Conservation (phyloP, 2,113 vertebrate genomes). For the sheep (Ovis aries) region DNA sequence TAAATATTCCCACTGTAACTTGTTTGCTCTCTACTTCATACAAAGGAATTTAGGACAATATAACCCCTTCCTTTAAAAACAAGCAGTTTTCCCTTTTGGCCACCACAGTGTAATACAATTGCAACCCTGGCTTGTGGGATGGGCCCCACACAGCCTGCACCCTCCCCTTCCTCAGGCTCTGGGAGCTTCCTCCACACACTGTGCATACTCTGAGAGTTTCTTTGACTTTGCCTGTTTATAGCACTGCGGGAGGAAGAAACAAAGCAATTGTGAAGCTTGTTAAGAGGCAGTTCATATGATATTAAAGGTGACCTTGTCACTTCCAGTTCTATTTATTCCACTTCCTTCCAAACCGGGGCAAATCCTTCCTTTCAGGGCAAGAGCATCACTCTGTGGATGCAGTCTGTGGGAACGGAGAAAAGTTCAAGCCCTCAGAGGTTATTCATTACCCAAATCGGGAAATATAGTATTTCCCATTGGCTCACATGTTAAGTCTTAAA, state of each 20-base stretch:
- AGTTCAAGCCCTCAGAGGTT: conserved; percentile 61
- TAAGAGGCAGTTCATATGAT: conserved; percentile 71
- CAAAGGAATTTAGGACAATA: conserved; percentile 76
- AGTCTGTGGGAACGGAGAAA: conserved; percentile 63
- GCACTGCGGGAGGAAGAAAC: conserved; percentile 85
- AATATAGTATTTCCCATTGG: conserved; percentile 52
- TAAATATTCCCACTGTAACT: conserved; percentile 33
- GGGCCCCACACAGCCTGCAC: conserved; percentile 83
- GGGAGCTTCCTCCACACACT: conserved; percentile 86
- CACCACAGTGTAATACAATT: conserved; percentile 35
- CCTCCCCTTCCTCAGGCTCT: conserved; percentile 87
- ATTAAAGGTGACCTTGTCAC: conserved; percentile 81
- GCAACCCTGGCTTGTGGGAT: conserved; percentile 53
- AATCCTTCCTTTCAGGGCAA: conserved; percentile 69
- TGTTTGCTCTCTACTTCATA: conserved; percentile 65
- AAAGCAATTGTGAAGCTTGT: conserved; percentile 84
- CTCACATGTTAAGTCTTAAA: conserved; percentile 34
- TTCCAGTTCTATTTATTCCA: conserved; percentile 86
- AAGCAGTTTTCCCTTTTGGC: conserved; percentile 66
- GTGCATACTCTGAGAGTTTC: conserved; percentile 84
- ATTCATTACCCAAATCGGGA: conserved; percentile 55
- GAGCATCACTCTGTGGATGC: conserved; percentile 58
- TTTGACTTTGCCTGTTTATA: conserved; percentile 83
- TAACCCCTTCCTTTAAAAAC: conserved; percentile 73
- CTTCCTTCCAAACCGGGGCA: conserved; percentile 71